Base-by-base conservation (phyloP, 2,113 vertebrate species). In the Catharus bicknelli region DNA sequence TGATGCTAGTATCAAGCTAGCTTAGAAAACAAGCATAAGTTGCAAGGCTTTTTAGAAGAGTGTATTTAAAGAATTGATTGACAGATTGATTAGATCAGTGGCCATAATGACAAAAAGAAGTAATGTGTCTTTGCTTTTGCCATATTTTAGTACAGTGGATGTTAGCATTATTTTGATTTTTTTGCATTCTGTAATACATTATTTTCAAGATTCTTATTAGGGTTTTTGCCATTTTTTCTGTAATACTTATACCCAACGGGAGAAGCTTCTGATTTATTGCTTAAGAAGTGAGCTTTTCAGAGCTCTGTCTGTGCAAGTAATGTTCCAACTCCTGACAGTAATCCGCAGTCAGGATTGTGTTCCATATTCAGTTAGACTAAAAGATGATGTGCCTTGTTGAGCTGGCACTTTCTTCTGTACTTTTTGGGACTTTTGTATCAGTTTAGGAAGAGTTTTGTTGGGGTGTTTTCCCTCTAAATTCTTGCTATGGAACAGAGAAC, bases 241-340 rank as follows among this genome's bases (percentile, higher is more conserved):
- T 67, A 42, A 40, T 70, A 29, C 20, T 69, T 87, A 10, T 0
- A 21, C 5, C 5, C 0, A 2, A 10, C 0, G 3, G 43, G 50
- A 76, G 45, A 73, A 75, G 29, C 27, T 81, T 72, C 42, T 80
- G 50, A 45, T 85, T 62, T 68, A 68, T n/a, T 38, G 26, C 51
- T 73, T 51, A 45, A 47, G 34, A 69, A 90, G 51, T n/a, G 38
- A 93, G 13, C 12, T 83, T 85, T 68, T 83, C 50, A 58, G 40
- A 73, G 50, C 29, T 77, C 62, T 64, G 38, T 83, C 78, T 88
- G 38, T 58, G 19, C 48, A 70, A 58, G 45, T 66, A 47, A 34
- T 7, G 16, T 50, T 77, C 57, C 42, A 58, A 2, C 21, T 83
- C 51, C n/a, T 90, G 67, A 32, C 63, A 73, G 58, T 68, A 69